Conservation (phyloP, 2,113 vertebrate genomes). For the Platichthys flesus region DNA sequence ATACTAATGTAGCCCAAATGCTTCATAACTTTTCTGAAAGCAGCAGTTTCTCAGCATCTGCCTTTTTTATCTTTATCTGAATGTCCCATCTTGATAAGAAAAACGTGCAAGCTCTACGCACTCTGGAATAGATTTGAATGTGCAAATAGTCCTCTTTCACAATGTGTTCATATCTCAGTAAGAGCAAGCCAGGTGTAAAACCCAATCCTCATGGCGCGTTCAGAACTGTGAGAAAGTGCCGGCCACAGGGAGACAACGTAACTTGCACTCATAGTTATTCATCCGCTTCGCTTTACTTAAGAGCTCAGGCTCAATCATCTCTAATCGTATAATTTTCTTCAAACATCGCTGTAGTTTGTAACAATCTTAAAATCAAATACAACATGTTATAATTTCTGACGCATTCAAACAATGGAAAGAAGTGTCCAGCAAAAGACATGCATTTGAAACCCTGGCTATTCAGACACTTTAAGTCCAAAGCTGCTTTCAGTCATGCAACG, state of each 20-base stretch:
- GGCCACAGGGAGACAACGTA: background rate
- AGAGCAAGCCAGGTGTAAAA: constrained; percentile 32
- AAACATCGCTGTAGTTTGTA: background rate
- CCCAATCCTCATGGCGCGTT: background rate
- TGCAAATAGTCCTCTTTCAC: background rate
- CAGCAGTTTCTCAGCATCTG: too few species aligned
- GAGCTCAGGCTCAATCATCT: background rate
- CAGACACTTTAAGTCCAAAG: background rate
- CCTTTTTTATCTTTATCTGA: background rate
- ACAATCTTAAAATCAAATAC: background rate
- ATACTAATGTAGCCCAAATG: background rate
- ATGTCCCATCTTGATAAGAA: background rate
- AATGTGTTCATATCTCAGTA: background rate
- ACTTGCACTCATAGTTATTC: background rate
- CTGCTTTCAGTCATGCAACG: too few species aligned
- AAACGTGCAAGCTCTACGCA: background rate
- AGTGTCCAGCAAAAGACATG: background rate
- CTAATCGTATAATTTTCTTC: background rate
- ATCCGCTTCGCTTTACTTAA: background rate
- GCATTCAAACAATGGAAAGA: background rate
- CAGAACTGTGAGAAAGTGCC: constrained; percentile 32
- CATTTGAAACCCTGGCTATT: background rate
- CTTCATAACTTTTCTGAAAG: background rate
- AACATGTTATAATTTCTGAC: background rate
- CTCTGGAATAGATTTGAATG: constrained; percentile 12